phyloP scores from a whole-genome alignment of 2,113 vertebrate species.

The Catharus bicknelli region DNA sequence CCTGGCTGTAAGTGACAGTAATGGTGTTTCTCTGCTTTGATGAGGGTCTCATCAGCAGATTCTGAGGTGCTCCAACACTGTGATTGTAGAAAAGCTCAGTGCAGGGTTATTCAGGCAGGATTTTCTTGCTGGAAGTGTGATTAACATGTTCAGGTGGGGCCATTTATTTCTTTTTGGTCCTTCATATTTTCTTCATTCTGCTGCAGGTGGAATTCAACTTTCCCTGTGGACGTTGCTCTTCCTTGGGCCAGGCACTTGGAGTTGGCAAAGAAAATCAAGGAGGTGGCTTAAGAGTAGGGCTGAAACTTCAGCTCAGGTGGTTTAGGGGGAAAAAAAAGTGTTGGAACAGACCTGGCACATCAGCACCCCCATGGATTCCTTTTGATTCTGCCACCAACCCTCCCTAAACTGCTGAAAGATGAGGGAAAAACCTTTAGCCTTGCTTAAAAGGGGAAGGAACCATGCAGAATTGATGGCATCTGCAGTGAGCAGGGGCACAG shows the following conservation, averaged over 20 bases:
- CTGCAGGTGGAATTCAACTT: neutral
- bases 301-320: rapidly evolving
- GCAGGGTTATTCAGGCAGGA: neutral
- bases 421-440: neutral
- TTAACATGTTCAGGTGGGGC: neutral
- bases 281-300: neutral
- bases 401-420: neutral
- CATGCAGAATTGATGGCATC: slow-evolving; percentile 8
- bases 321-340: neutral
- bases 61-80: neutral
- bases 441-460: neutral
- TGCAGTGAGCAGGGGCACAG: neutral
- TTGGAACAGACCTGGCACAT: neutral
- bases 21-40: neutral
- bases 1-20: neutral
- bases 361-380: neutral
- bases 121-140: neutral
- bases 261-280: rapidly evolving
- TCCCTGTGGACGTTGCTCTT: neutral
- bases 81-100: neutral
- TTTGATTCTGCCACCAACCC: neutral
- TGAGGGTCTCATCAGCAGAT: neutral
- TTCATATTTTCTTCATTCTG: neutral
- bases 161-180: neutral
- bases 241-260: neutral